phyloP scores from a whole-genome alignment of 2,888 invertebrate genomes.

The Mesodorylaimus sp. region DNA sequence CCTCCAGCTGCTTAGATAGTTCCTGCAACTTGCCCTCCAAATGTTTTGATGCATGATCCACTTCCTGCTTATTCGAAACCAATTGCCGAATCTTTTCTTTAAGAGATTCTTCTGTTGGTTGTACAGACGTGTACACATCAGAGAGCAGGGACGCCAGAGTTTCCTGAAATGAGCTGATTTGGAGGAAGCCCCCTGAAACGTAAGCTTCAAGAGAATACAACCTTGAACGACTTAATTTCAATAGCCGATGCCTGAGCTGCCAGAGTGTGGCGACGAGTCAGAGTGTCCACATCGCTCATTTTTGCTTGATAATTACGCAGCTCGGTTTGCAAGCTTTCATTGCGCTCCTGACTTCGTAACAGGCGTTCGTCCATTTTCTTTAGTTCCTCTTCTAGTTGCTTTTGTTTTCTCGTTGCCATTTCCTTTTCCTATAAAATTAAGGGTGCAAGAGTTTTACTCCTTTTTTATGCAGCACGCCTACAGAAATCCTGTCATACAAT shows the following conservation, averaged over 20 bases:
- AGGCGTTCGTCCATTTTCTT: constrained; percentile 2
- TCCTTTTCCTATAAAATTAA: constrained; percentile 1
- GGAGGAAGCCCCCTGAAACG: neutral
- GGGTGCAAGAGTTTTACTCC: neutral
- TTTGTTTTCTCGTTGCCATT: neutral
- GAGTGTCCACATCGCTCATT: constrained; percentile 1
- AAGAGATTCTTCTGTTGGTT: constrained; percentile 51
- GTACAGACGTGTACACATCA: neutral
- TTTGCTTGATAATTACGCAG: neutral
- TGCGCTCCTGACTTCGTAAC: neutral
- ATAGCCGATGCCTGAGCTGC: neutral
- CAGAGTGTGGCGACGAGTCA: neutral
- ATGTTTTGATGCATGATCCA: constrained; percentile 31
- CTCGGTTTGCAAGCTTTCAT: neutral
- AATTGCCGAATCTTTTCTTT: constrained; percentile 45
- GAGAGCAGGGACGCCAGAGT: constrained; percentile 1
- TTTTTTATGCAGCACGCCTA: too few species aligned
- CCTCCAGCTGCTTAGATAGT: constrained; percentile 52
- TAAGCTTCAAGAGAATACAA: neutral
- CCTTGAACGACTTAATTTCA: constrained; percentile 7
- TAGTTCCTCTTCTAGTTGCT: constrained; percentile 1
- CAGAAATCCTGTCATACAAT: too few species aligned
- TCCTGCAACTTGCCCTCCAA: constrained; percentile 54
- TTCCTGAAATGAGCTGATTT: neutral
- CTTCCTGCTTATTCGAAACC: neutral